A percentile compares a stretch with the other conserved stretches of the same genome.
These are phyloP conservation scores for Chaetogeoica ovagalla DNA, from an alignment of 2,888 invertebrate genomes.

Conservation along the genomic window DNA sequence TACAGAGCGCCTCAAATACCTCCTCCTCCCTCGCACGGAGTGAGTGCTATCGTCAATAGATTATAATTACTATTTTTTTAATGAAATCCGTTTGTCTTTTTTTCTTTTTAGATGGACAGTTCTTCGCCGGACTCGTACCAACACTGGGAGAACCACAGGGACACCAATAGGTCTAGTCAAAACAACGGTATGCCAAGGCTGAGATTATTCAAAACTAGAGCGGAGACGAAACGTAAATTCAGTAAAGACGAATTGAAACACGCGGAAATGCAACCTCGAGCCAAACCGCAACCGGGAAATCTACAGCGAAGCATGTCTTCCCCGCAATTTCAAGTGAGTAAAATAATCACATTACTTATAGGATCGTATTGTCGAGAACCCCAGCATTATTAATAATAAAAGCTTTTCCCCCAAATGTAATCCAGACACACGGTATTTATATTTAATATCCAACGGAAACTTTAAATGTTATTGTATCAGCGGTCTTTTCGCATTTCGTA, in stretches of 20 bases:
- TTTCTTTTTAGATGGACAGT: conserved; percentile 60
- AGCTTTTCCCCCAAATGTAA: too few relatives aligned
- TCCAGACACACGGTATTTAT: too few relatives aligned
- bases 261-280: conserved; percentile 47
- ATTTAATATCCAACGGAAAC: neutral
- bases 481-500: neutral
- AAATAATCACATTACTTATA: neutral
- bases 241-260: conserved; percentile 49
- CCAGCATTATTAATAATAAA: too few relatives aligned
- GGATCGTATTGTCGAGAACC: too few relatives aligned
- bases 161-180: conserved; percentile 49
- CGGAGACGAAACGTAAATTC: conserved; percentile 65
- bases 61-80: too few relatives aligned
- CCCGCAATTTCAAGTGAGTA: conserved; percentile 62
- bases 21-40: conserved; percentile 63
- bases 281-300: conserved; percentile 54
- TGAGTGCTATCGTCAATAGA: conserved; percentile 43
- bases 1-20: conserved; percentile 69
- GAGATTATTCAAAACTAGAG: conserved; percentile 74
- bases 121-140: conserved; percentile 66
- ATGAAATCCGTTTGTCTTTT: too few relatives aligned
- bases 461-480: too few relatives aligned
- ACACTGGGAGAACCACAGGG: conserved; percentile 60
- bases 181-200: conserved; percentile 60
- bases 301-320: conserved; percentile 61